phyloP scores from a whole-genome alignment of 2,113 vertebrate species.

The Neoarius graeffei region DNA sequence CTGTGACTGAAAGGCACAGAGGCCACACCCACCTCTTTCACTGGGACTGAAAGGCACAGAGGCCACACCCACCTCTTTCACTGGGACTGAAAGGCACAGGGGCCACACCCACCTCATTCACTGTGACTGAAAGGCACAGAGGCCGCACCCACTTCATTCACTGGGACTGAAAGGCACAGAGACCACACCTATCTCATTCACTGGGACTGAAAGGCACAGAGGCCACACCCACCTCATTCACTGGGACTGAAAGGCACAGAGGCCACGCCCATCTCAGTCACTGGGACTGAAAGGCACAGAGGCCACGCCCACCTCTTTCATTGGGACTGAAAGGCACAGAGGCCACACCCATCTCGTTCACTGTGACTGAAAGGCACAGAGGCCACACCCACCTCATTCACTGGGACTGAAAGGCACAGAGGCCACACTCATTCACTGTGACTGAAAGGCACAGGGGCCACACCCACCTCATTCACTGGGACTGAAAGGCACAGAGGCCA shows the following conservation, averaged over 20 bases:
- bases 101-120: neutral
- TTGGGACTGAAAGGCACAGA: neutral
- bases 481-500: too few species aligned
- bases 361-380: neutral
- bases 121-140: neutral
- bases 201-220: neutral
- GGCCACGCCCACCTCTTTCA: neutral
- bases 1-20: too few species aligned
- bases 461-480: too few species aligned
- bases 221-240: neutral
- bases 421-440: neutral
- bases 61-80: neutral
- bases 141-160: neutral
- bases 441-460: neutral
- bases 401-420: fast-evolving
- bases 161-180: neutral
- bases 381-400: neutral
- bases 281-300: neutral
- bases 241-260: fast-evolving
- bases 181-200: neutral
- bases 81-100: fast-evolving
- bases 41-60: too few species aligned
- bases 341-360: neutral
- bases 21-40: too few species aligned
- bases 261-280: neutral